Evolutionary conservation across 1,140 invertebrate genomes (phyloP), one percentile per base, ranked within the genome.

Genomic region (Saxidomus purpurata): DNA sequence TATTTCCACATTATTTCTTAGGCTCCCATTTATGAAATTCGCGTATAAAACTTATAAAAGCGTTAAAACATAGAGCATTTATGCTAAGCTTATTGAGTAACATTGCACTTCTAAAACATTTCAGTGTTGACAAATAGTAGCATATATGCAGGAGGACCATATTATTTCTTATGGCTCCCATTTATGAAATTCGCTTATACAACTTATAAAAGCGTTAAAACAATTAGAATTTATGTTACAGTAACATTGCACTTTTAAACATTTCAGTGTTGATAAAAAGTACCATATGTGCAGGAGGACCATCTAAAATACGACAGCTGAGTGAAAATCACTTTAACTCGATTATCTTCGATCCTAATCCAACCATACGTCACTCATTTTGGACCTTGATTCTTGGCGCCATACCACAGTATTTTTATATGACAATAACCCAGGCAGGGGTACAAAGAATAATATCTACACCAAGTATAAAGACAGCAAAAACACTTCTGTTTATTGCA

Each of bases 221-320:
- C n/a, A n/a, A n/a, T n/a, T n/a, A n/a, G n/a, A n/a, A n/a, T n/a
- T n/a, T n/a, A n/a, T n/a, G n/a, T n/a, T n/a, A n/a, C n/a, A n/a
- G n/a, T n/a, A n/a, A n/a, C n/a, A n/a, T n/a, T n/a, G n/a, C n/a
- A n/a, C n/a, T n/a, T n/a, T n/a, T n/a, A n/a, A n/a, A n/a, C n/a
- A 76, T 61, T 80, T 34, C 77, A 80, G 77, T 80, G 25, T 11
- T 80, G 2, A 36, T 80, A 6, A 80, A 80, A 38, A 80, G 9
- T n/a, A 34, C 25, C 13, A 3, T 19, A 1, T 22, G 17, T 3
- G 31, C 43, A 34, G 77, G 77, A 11, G 77, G 77, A 34, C n/a
- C 15, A 1, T 34, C 34, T 3, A 43, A 52, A 22, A 17, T 80
- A 19, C 6, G 19, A 1, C 0, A 80, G 17, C 2, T 61, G 22